Evolutionary conservation across 2,888 invertebrate genomes (phyloP), one percentile per base, ranked within the genome.

Genomic region (Ochropleura plecta): DNA sequence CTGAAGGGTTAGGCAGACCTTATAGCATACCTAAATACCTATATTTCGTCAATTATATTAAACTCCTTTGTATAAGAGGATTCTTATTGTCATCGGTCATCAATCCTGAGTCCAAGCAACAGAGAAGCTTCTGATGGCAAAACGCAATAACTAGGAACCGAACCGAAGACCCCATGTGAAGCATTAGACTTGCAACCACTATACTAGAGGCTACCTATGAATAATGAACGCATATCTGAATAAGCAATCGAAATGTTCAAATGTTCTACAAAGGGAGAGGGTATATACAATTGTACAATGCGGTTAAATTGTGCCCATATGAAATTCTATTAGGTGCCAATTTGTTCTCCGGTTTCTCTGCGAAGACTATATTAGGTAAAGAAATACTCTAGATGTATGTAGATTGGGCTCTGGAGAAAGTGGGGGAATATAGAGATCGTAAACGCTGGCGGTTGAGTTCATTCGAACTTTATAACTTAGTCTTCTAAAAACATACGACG

Each of bases 301-400:
- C 66, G 72, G 85, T 82, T 82, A 77, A 82, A 85, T 85, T 82
- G 85, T 85, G 82, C 78, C 82, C 82, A 85, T 85, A 82, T 82
- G 82, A 85, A 82, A 82, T 84, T 82, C 82, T 85, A 85, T 82
- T 81, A 84, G 81, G 81, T 85, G 85, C 78, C 82, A 85, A 85
- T 82, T 82, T 82, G 85, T 85, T 72, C 82, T 20, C 65, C 85
- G 67, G 78, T 72, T 82, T 60, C 82, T 77, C 85, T 9, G 16
- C 70, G 76, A 77, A 84, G 77, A 82, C 82, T 85, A 63, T 82
- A 70, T 84, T 84, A 76, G 69, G 85, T 82, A 70, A 81, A 84
- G 81, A 84, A 81, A 85, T 84, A 77, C 59, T 84, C 60, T 48
- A 55, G 82, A 76, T 84, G 49, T 82, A 82, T 66, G 69, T 71